Evolutionary conservation across 2,113 vertebrate genomes (phyloP), one percentile per base, ranked within the genome.

Genomic region (Clinocottus analis): DNA sequence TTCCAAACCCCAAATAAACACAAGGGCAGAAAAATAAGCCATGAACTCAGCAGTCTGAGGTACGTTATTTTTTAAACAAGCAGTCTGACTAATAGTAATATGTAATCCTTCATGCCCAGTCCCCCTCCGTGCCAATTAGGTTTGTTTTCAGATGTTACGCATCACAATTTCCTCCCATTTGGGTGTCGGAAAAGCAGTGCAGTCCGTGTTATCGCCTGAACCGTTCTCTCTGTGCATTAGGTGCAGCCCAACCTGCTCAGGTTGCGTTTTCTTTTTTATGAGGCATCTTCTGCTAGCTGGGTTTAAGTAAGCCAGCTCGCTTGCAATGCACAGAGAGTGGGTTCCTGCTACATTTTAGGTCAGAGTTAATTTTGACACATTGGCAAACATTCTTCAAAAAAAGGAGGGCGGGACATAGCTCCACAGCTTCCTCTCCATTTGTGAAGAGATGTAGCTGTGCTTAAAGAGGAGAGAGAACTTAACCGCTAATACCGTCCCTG

Each of bases 241-340:
- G 90, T 93, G 94, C 96, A 95, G 96, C 93, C 88, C 94, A 92
- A 93, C 93, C 93, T 94, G 93, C 91, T 91, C 80, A 65, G 76
- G 79, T 84, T 61, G 35, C 39, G 7, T 41, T 41, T 41, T 41
- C 39, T 23, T 82, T 61, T 60, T 68, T 1, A 86, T 88, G 91
- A 86, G 87, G 91, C 92, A 85, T 86, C 82, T 90, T 89, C 74
- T 75, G 83, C 90, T 72, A 9, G 90, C 88, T 72, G 51, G 19
- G 41, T 77, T 68, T 8, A 66, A 56, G n/a, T 77, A 76, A 67
- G 56, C 67, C 79, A 39, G 64, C 72, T 21, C 82, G 85, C 80
- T 68, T 66, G 77, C 55, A 74, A 84, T 62, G 80, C 82, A 90
- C 82, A 71, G 43, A 86, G 75, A 83, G 61, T 72, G 16, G 74